These are phyloP conservation scores for Molothrus aeneus DNA, from an alignment of 2,797 vertebrate species.

Conservation along the genomic window DNA sequence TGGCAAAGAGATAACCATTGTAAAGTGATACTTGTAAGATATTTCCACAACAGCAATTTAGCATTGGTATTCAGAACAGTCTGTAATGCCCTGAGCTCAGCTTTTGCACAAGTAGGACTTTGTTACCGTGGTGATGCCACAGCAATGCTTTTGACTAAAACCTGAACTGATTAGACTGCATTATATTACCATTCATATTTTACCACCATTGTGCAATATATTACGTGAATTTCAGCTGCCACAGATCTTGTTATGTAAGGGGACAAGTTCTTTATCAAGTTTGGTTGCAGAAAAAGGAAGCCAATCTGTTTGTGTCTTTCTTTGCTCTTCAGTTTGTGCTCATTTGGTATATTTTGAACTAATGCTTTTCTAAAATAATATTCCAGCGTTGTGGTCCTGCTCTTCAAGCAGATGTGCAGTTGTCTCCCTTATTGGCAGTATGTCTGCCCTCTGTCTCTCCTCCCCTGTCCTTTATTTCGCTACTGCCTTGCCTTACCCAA, in stretches of 20 bases:
- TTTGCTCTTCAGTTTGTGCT: not conserved
- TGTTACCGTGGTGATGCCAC: not conserved
- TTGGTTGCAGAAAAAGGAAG: not conserved
- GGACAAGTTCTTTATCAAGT: not conserved
- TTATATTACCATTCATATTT: not conserved
- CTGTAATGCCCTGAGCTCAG: not conserved
- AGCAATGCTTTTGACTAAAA: not conserved
- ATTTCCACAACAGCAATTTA: not conserved
- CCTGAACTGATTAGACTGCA: not conserved
- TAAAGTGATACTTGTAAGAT: not conserved
- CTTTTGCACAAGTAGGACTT: not conserved
- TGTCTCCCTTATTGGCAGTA: not conserved
- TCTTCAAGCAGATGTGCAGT: not conserved
- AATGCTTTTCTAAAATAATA: not conserved
- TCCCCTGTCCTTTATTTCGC: not conserved
- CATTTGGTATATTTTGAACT: not conserved
- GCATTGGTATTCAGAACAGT: not conserved
- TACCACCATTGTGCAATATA: not conserved
- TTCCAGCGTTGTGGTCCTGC: not conserved
- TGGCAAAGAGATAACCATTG: not conserved
- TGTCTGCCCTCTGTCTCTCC: not conserved
- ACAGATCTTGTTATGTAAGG: not conserved
- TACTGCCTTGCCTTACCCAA: not conserved
- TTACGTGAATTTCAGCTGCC: conserved; percentile 6
- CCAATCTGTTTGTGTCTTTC: not conserved